A percentile compares a stretch with the other conserved stretches of the same genome.
Conservation (phyloP, 2,797 vertebrate genomes). For the Pseudomugil tenellus region DNA sequence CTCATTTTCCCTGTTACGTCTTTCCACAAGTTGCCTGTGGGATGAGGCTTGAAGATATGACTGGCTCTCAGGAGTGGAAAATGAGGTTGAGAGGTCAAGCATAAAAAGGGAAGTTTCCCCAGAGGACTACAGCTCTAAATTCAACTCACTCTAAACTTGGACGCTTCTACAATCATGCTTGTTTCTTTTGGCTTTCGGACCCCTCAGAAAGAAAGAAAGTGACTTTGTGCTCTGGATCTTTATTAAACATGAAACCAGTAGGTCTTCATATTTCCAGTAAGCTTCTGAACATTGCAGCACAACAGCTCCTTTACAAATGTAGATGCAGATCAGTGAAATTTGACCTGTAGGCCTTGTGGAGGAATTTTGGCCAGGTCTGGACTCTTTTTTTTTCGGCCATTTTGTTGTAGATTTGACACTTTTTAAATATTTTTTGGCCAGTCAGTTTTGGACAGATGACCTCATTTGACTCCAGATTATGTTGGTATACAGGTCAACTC, state of each 20-base stretch:
- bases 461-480: neutral
- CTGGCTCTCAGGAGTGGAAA: conserved; percentile 82
- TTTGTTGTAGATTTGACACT: neutral
- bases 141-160: conserved; percentile 77
- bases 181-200: conserved; percentile 78
- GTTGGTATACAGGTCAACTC: too few relatives aligned
- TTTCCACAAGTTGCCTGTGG: conserved; percentile 51
- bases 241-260: conserved; percentile 15
- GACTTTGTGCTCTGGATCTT: conserved; percentile 46
- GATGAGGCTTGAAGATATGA: conserved; percentile 67
- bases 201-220: conserved; percentile 52
- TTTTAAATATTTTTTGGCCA: neutral
- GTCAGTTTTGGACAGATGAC: too few relatives aligned
- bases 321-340: conserved; percentile 1
- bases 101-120: conserved; percentile 79
- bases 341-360: neutral
- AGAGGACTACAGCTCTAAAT: conserved; percentile 73
- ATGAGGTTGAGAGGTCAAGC: conserved; percentile 75
- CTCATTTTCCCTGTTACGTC: conserved; percentile 17
- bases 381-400: neutral
- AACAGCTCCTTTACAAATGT: conserved; percentile 7
- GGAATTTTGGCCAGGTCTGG: neutral
- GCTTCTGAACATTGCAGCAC: conserved; percentile 10
- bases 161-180: conserved; percentile 73
- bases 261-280: conserved; percentile 5